Percentiles rank a stretch among this genome's conserved stretches.
Conservation (phyloP, 2,113 vertebrate genomes). For the Periophthalmodon schlosseri region DNA sequence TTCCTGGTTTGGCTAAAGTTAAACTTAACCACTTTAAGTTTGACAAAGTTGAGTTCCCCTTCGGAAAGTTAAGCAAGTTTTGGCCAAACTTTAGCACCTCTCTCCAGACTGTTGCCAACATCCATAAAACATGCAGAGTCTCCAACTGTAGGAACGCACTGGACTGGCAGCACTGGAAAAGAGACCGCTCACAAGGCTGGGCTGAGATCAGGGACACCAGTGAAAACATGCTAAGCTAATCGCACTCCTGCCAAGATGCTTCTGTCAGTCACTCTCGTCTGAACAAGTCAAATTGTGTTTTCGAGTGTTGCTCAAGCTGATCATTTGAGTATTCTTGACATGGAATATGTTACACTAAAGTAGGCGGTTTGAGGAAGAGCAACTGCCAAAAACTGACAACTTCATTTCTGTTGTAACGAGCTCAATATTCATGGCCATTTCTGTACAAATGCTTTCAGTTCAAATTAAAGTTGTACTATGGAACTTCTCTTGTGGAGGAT, state of each 20-base stretch:
- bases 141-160: background rate
- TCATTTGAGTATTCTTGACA: background rate
- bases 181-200: no score
- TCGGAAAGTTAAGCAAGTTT: conserved; percentile 2
- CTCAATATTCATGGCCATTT: no score
- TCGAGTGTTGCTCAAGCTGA: background rate
- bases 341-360: background rate
- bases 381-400: background rate
- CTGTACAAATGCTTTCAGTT: no score
- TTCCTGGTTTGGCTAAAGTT: background rate
- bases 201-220: background rate
- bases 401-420: background rate
- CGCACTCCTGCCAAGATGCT: background rate
- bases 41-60: background rate
- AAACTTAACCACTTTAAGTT: background rate
- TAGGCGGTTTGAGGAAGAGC: background rate
- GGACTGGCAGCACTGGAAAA: background rate
- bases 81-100: background rate
- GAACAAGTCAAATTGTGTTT: background rate
- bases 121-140: background rate
- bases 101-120: background rate
- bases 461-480: no score
- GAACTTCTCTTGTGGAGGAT: no score
- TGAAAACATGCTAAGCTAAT: background rate
- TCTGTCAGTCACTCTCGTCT: background rate